phyloP scores from a whole-genome alignment of 2,113 vertebrate genomes.

The Cynocephalus volans region DNA sequence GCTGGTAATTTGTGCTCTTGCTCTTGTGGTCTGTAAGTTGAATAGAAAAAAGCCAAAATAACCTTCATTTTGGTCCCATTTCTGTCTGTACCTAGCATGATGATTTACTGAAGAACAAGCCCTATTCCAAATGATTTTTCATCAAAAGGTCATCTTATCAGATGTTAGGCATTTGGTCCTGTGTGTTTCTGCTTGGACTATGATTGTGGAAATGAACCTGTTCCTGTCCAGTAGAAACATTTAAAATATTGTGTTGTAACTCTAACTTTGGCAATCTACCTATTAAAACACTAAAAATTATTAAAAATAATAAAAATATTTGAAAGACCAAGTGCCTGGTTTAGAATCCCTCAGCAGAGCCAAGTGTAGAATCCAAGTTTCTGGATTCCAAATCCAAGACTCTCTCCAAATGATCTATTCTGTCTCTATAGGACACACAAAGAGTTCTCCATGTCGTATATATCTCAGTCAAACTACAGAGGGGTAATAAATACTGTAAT shows the following conservation, averaged over 20 bases:
- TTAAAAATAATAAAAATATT: not conserved
- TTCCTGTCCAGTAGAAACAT: not conserved
- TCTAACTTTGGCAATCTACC: not conserved
- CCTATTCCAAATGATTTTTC: slow-evolving; percentile 28
- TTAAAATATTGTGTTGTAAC: not conserved
- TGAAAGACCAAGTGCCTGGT: not conserved
- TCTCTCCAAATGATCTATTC: not conserved
- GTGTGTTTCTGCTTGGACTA: not conserved
- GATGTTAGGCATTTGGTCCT: not conserved
- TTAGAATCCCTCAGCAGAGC: not conserved
- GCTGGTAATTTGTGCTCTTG: not conserved
- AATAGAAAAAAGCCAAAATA: slow-evolving; percentile 47
- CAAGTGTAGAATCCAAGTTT: not conserved
- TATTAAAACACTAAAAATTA: slow-evolving; percentile 30
- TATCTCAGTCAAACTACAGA: not conserved
- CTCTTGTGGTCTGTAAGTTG: not conserved
- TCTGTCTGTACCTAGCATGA: not conserved
- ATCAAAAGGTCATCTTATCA: not conserved
- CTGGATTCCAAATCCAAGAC: not conserved
- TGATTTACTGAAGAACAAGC: not conserved
- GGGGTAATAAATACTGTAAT: not conserved
- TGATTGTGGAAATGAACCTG: not conserved
- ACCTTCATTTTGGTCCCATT: not conserved
- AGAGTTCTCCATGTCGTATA: not conserved
- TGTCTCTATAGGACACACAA: not conserved